These are phyloP conservation scores for Porites evermanni DNA, from an alignment of 92 coral and sea anemone genomes.

Conservation along the genomic window DNA sequence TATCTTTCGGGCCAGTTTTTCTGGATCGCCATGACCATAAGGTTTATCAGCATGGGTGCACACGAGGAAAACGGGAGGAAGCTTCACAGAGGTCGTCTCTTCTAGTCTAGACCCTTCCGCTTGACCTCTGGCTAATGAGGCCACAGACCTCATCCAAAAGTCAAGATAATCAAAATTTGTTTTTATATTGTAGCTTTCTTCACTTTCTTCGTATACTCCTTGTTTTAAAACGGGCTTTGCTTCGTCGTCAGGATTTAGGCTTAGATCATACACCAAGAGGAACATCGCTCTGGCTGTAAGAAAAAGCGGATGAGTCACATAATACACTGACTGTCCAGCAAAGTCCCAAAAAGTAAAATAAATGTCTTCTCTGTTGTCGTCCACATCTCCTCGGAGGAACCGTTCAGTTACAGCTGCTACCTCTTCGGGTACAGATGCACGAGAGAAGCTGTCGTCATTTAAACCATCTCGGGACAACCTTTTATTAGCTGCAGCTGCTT, in stretches of 20 bases:
- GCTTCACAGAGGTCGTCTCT: not conserved
- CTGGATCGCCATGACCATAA: constrained; percentile 6
- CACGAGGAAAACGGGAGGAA: not conserved
- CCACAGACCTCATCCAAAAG: not conserved
- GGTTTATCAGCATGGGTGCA: too few species aligned
- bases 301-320: too few species aligned
- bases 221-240: constrained; percentile 34
- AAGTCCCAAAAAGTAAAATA: not conserved
- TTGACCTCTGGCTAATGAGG: not conserved
- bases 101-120: not conserved
- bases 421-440: constrained; percentile 2
- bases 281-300: constrained; percentile 33
- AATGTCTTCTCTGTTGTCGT: not conserved
- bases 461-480: not conserved
- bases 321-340: too few species aligned
- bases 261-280: constrained; percentile 12
- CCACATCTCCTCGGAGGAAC: not conserved
- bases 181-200: not conserved
- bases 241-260: not conserved
- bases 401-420: not conserved
- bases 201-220: constrained; percentile 1
- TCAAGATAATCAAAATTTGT: not conserved
- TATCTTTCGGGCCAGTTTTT: constrained; percentile 35
- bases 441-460: not conserved
- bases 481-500: not conserved